These are phyloP conservation scores for Akabosia matsudoensis DNA, from an alignment of 1,140 invertebrate genomes.

Conservation along the genomic window DNA sequence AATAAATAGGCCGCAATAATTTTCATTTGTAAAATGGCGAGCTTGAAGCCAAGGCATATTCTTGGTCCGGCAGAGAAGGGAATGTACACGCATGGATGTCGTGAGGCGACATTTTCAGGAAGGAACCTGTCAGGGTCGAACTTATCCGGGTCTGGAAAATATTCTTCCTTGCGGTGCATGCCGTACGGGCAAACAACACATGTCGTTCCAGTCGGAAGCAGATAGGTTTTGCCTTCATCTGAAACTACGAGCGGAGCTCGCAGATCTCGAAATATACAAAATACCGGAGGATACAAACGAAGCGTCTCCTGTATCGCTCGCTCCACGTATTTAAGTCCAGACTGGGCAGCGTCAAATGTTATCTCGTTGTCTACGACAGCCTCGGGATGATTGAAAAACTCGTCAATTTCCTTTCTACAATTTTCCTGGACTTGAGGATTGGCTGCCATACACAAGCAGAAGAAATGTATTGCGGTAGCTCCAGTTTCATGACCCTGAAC, in stretches of 20 bases:
- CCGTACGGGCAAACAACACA: constrained; percentile 56
- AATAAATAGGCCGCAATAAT: constrained; percentile 55
- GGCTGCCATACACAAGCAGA: not conserved
- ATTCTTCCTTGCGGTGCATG: constrained; percentile 64
- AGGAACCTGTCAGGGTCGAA: constrained; percentile 75
- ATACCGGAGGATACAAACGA: not conserved
- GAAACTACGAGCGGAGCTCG: not conserved
- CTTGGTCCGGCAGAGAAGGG: constrained; percentile 82
- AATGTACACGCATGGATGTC: constrained; percentile 64
- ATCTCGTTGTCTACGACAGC: not conserved
- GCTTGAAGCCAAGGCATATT: constrained; percentile 73
- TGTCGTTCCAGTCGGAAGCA: constrained; percentile 52
- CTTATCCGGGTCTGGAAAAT: constrained; percentile 68
- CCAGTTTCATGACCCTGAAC: constrained; percentile 3
- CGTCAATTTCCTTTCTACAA: constrained; percentile 44
- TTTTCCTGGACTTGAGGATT: not conserved
- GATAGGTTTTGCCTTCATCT: not conserved
- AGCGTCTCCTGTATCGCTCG: not conserved
- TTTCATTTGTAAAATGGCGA: constrained; percentile 58
- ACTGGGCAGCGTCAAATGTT: not conserved
- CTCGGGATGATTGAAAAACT: constrained; percentile 52
- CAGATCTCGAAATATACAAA: not conserved
- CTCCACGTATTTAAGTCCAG: not conserved
- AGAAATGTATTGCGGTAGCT: not conserved
- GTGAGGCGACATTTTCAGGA: constrained; percentile 54